phyloP scores from a whole-genome alignment of 1,140 invertebrate species.

The Zelostemma sp. region DNA sequence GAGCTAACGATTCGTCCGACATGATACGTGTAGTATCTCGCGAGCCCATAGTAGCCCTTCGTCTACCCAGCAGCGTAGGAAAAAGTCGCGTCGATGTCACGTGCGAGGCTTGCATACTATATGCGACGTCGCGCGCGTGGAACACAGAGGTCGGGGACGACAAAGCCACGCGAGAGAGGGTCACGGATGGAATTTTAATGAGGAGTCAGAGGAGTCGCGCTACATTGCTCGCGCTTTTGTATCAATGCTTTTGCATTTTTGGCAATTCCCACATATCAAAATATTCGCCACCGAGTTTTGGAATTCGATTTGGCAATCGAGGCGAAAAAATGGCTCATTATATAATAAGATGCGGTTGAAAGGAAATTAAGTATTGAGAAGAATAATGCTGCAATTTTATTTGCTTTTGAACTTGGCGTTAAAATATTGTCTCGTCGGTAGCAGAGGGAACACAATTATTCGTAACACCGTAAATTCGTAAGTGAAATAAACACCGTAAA shows the following conservation, averaged over 20 bases:
- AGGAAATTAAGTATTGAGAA: no score
- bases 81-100: constrained; percentile 41
- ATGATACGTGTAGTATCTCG: constrained; percentile 41
- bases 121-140: constrained; percentile 8
- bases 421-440: no score
- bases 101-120: constrained; percentile 41
- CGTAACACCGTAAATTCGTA: no score
- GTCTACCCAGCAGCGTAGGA: no score
- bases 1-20: constrained; percentile 38
- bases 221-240: constrained; percentile 26
- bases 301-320: constrained; percentile 34
- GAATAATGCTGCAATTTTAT: no score
- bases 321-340: no score
- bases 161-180: constrained; percentile 27
- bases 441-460: no score
- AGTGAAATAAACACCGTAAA: no score
- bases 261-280: constrained; percentile 29
- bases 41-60: constrained; percentile 37
- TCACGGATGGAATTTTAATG: constrained; percentile 46
- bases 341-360: no score
- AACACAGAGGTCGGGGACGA: constrained; percentile 20
- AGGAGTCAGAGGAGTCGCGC: no score
- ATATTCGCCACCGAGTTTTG: constrained; percentile 6
- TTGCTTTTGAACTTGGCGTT: no score
- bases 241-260: constrained; percentile 45